These are phyloP conservation scores for Dasypus novemcinctus DNA, from an alignment of 2,113 vertebrate species.

Conservation along the genomic window DNA sequence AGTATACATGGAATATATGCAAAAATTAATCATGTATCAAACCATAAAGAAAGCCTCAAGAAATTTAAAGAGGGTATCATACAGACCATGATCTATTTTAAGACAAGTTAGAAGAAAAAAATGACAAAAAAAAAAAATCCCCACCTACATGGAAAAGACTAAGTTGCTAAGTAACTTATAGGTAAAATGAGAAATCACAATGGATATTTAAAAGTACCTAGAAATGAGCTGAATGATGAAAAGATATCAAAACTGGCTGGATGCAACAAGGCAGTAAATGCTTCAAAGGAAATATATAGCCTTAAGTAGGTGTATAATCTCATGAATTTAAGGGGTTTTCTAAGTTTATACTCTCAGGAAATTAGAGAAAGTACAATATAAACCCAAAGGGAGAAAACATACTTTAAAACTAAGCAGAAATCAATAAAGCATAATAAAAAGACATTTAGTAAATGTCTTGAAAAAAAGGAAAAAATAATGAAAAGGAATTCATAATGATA, in stretches of 20 bases:
- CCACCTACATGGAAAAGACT: background rate
- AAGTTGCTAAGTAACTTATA: constrained; percentile 1
- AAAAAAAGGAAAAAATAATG: background rate
- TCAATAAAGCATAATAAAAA: constrained; percentile 8
- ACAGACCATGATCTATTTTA: background rate
- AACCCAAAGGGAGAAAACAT: background rate
- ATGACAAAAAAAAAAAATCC: background rate
- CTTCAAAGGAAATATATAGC: background rate
- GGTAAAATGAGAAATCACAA: background rate
- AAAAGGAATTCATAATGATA: background rate
- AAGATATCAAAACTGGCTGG: background rate
- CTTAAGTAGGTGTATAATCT: background rate
- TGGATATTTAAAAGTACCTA: background rate
- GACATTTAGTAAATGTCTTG: background rate
- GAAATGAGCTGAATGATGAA: background rate
- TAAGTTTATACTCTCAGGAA: background rate
- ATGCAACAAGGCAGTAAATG: background rate
- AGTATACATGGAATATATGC: background rate
- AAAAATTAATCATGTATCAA: background rate
- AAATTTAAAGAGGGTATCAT: background rate
- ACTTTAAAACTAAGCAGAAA: constrained; percentile 28
- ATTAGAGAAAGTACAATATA: constrained; percentile 4
- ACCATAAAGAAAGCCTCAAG: background rate
- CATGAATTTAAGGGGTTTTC: background rate
- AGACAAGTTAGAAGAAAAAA: background rate